Conservation (phyloP, 2,888 invertebrate species). For the Rhabditoides inermis region DNA sequence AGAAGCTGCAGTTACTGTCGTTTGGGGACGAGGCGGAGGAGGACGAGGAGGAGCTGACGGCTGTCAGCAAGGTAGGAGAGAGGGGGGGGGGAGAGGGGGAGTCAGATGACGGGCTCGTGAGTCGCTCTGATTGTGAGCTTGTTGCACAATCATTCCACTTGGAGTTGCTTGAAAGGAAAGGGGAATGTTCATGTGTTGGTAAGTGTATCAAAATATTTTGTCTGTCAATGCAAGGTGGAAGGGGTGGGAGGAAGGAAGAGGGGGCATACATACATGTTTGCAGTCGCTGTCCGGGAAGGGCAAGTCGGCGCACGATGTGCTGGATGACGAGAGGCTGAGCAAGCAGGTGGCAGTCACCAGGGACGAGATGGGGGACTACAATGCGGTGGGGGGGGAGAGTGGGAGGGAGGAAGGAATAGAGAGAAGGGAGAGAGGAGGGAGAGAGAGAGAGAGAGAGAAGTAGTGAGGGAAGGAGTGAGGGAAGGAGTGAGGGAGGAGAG, state of each 20-base stretch:
- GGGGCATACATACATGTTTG: no score
- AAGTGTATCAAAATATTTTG: background rate
- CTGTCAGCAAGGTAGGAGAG: conserved; percentile 61
- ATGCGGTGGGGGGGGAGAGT: conserved; percentile 19
- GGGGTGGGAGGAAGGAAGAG: no score
- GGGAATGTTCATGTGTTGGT: background rate
- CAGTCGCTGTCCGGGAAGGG: no score
- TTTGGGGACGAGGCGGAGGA: conserved; percentile 92
- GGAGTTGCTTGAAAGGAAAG: background rate
- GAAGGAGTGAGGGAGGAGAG: no score
- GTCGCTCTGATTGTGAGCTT: no score
- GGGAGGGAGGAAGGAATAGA: conserved; percentile 14
- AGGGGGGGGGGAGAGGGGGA: conserved; percentile 3
- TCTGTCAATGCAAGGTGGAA: no score
- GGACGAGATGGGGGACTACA: conserved; percentile 42
- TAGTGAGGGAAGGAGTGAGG: conserved; percentile 2
- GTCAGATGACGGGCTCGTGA: no score
- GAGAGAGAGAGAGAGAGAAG: no score
- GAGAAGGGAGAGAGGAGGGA: conserved; percentile 4
- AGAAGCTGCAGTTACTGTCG: conserved; percentile 83
- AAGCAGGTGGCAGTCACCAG: conserved; percentile 47
- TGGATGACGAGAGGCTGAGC: conserved; percentile 76
- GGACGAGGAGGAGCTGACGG: conserved; percentile 70
- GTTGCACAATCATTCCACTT: background rate
- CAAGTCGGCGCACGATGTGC: conserved; percentile 71